A percentile compares a stretch with the other conserved stretches of the same genome.
These are phyloP conservation scores for Aurelia sp. DNA, from an alignment of 30 jellyfish, hydroid and myxozoan species.

Conservation along the genomic window DNA sequence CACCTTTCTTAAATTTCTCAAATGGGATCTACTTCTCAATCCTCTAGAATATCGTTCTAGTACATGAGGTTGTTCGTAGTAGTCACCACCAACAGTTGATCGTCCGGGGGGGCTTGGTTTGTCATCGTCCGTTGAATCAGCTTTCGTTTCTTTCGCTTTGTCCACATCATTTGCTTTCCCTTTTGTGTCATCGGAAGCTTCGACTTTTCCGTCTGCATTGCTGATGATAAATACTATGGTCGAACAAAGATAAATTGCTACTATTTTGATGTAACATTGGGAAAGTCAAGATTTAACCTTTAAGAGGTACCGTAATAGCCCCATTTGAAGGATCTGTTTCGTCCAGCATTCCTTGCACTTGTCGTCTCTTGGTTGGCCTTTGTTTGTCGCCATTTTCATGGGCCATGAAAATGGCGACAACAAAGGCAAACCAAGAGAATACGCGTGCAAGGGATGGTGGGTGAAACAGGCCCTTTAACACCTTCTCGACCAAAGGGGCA, in stretches of 20 bases:
- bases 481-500: too few relatives aligned
- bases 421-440: too few relatives aligned
- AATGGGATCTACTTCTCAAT: background rate
- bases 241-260: background rate
- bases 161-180: slow-evolving; percentile 47
- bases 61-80: background rate
- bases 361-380: too few relatives aligned
- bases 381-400: too few relatives aligned
- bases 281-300: too few relatives aligned
- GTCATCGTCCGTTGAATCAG: background rate
- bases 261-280: too few relatives aligned
- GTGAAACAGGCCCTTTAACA: too few relatives aligned
- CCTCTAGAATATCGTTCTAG: background rate
- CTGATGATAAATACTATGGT: slow-evolving; percentile 22
- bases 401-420: too few relatives aligned
- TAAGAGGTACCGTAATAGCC: too few relatives aligned
- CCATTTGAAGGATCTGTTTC: too few relatives aligned
- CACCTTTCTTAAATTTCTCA: background rate
- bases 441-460: too few relatives aligned
- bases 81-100: background rate
- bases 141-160: slow-evolving; percentile 8
- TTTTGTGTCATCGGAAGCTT: slow-evolving; percentile 15
- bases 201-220: slow-evolving; percentile 54
- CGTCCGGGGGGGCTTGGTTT: background rate
- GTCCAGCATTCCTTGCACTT: too few relatives aligned